Evolutionary conservation across 2,888 invertebrate species (phyloP).

Genomic region (Drosophila imparisetae): DNA sequence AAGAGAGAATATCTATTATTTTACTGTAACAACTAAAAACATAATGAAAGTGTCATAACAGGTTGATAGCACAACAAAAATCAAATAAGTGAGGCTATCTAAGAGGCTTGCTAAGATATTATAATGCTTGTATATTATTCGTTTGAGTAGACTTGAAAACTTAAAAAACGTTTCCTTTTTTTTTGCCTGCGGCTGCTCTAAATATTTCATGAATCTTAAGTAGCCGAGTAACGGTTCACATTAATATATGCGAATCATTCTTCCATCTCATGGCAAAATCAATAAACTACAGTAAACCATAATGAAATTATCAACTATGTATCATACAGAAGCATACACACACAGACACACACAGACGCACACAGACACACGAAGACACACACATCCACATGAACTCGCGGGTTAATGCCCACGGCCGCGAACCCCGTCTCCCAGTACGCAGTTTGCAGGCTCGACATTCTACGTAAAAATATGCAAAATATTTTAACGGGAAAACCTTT

Average conservation of each 20-base stretch:
- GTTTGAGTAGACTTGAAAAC: background rate
- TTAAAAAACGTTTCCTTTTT: background rate
- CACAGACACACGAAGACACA: background rate
- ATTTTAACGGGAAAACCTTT: conserved; percentile 76
- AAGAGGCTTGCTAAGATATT: background rate
- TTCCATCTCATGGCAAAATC: conserved; percentile 51
- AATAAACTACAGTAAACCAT: conserved; percentile 64
- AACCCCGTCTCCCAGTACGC: conserved; percentile 1
- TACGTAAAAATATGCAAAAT: conserved; percentile 71
- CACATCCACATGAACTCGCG: conserved; percentile 13
- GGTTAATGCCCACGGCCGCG: conserved; percentile 10
- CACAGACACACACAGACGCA: background rate
- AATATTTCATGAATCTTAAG: conserved; percentile 58
- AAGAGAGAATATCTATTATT: background rate
- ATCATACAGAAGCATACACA: conserved; percentile 4
- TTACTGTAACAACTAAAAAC: background rate
- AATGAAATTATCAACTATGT: conserved; percentile 73
- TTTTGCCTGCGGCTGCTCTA: conserved; percentile 11
- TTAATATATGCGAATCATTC: conserved; percentile 22
- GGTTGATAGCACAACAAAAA: background rate
- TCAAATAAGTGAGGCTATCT: background rate
- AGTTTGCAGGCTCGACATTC: conserved; percentile 41
- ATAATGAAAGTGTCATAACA: background rate
- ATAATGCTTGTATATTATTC: background rate
- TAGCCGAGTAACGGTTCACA: conserved; percentile 12